Evolutionary conservation across 2,113 vertebrate genomes (phyloP).

Genomic region (Chitala chitala): DNA sequence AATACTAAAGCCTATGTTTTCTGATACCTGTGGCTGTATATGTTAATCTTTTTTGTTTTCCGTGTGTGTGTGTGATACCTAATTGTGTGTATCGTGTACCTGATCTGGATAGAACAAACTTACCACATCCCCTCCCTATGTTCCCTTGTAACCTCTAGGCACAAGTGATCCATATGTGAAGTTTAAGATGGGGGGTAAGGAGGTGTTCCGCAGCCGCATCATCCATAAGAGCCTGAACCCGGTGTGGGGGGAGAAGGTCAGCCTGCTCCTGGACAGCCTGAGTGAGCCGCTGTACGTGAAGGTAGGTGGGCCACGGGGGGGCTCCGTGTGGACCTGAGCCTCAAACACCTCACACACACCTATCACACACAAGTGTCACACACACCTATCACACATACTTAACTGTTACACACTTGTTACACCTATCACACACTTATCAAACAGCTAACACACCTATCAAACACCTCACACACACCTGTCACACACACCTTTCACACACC

Average conservation of each 20-base stretch:
- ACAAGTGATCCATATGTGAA: conserved; percentile 98
- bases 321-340: not conserved
- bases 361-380: too few species aligned
- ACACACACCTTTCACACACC: too few species aligned
- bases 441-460: too few species aligned
- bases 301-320: conserved; percentile 51
- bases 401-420: too few species aligned
- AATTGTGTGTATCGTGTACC: not conserved
- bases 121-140: not conserved
- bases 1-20: not conserved
- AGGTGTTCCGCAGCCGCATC: conserved; percentile 93
- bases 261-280: conserved; percentile 73
- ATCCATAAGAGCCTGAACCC: conserved; percentile 96
- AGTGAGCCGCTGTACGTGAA: conserved; percentile 87
- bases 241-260: conserved; percentile 86
- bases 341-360: not conserved
- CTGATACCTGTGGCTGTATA: not conserved
- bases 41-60: not conserved
- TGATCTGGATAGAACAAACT: not conserved
- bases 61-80: not conserved
- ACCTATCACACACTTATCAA: too few species aligned
- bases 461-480: not conserved
- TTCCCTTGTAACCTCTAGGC: conserved; percentile 57
- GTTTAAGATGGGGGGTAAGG: conserved; percentile 91
- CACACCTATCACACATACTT: too few species aligned